These are phyloP conservation scores for Cataglyphis hispanica DNA, from an alignment of 1,140 invertebrate species.

Conservation along the genomic window DNA sequence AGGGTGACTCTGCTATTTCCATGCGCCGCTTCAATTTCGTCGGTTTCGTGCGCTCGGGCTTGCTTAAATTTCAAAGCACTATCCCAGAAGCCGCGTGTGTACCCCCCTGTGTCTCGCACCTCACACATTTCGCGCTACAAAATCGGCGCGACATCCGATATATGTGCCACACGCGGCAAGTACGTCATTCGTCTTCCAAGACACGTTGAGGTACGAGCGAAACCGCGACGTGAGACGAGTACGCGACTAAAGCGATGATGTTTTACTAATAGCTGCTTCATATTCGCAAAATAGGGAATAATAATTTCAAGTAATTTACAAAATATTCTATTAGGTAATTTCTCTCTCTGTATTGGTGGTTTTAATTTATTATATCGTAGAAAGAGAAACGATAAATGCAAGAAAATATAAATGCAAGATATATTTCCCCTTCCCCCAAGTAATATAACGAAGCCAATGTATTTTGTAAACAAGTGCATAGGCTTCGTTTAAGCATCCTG, in stretches of 20 bases:
- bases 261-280: background rate
- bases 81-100: background rate
- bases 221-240: background rate
- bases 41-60: slow-evolving; percentile 55
- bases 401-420: background rate
- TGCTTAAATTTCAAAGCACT: slow-evolving; percentile 68
- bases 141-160: slow-evolving; percentile 42
- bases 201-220: slow-evolving; percentile 50
- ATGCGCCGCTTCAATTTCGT: slow-evolving; percentile 74
- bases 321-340: no score
- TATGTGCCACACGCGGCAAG: slow-evolving; percentile 6
- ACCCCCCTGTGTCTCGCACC: background rate
- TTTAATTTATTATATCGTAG: background rate
- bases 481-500: slow-evolving; percentile 1
- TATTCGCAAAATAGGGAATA: background rate
- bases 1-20: slow-evolving; percentile 71
- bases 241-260: background rate
- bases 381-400: no score
- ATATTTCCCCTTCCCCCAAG: background rate
- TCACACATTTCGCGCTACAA: slow-evolving; percentile 23
- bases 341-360: no score
- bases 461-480: background rate
- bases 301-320: background rate
- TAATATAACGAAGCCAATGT: slow-evolving; percentile 4
- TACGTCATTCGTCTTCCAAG: slow-evolving; percentile 58